Conservation (phyloP, 2,113 vertebrate species). For the Ranitomeya imitator region DNA sequence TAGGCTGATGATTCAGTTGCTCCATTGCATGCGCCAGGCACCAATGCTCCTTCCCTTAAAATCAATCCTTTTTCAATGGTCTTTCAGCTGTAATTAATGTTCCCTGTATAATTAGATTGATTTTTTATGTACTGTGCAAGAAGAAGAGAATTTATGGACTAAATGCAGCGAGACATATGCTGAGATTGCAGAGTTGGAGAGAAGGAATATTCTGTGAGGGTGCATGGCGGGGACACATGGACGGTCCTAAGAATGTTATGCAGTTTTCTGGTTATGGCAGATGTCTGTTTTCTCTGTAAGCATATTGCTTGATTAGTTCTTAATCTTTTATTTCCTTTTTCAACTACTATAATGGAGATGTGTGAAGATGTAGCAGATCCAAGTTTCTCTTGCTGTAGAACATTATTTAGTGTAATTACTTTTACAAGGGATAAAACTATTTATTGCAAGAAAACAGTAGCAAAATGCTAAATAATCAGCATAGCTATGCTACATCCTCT, state of each 20-base stretch:
- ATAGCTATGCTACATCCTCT: neutral
- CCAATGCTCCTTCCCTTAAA: slow-evolving; percentile 51
- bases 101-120: slow-evolving; percentile 66
- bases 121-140: slow-evolving; percentile 62
- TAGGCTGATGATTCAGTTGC: neutral
- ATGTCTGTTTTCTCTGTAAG: neutral
- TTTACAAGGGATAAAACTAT: no score
- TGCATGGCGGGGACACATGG: neutral
- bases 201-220: neutral
- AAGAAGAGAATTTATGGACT: slow-evolving; percentile 58
- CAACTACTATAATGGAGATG: neutral
- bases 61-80: slow-evolving; percentile 62
- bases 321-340: neutral
- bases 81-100: slow-evolving; percentile 67
- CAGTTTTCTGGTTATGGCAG: fast-evolving
- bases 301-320: neutral
- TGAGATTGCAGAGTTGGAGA: slow-evolving; percentile 35
- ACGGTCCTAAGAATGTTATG: neutral
- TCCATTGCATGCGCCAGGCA: slow-evolving; percentile 52
- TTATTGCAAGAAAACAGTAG: no score
- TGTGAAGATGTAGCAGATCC: neutral
- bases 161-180: slow-evolving; percentile 14
- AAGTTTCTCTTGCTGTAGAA: neutral
- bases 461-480: no score
- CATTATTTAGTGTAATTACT: no score